phyloP scores from a whole-genome alignment of 2,888 invertebrate species.

The Steromphala cineraria region DNA sequence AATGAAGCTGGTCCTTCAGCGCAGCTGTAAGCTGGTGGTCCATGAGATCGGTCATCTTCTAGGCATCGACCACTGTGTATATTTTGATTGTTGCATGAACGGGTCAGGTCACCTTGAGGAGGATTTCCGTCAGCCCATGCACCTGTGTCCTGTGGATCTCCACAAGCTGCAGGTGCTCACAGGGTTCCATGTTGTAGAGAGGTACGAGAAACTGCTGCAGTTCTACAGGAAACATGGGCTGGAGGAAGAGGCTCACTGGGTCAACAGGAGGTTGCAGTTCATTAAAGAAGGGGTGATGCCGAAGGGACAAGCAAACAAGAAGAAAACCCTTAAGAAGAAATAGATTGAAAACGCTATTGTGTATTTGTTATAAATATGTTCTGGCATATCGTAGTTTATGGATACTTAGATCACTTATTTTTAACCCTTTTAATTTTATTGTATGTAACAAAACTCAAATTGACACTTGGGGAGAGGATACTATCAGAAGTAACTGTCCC shows the following conservation, averaged over 20 bases:
- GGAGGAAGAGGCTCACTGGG: conserved; percentile 57
- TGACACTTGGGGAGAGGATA: no score
- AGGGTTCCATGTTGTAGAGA: conserved; percentile 58
- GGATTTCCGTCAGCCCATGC: conserved; percentile 72
- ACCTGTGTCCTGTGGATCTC: conserved; percentile 70
- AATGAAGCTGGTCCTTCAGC: conserved; percentile 53
- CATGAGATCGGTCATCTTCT: conserved; percentile 71
- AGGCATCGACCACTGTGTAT: conserved; percentile 71
- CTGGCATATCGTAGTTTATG: no score
- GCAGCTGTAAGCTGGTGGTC: conserved; percentile 69
- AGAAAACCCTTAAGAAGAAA: background rate
- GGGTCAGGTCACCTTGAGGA: conserved; percentile 71
- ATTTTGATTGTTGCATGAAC: conserved; percentile 72
- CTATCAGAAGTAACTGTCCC: no score
- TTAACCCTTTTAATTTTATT: no score
- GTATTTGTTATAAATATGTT: no score
- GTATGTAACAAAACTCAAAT: no score
- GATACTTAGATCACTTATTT: no score
- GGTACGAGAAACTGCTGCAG: conserved; percentile 57
- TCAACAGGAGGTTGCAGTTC: conserved; percentile 30
- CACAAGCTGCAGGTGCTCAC: conserved; percentile 65
- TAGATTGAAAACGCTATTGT: background rate
- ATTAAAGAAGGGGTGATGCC: background rate
- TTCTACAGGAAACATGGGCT: conserved; percentile 58
- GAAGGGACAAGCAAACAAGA: no score